Percentiles rank a stretch among this genome's conserved stretches.
Conservation (phyloP, 2,113 vertebrate species). For the Cygnus atratus region DNA sequence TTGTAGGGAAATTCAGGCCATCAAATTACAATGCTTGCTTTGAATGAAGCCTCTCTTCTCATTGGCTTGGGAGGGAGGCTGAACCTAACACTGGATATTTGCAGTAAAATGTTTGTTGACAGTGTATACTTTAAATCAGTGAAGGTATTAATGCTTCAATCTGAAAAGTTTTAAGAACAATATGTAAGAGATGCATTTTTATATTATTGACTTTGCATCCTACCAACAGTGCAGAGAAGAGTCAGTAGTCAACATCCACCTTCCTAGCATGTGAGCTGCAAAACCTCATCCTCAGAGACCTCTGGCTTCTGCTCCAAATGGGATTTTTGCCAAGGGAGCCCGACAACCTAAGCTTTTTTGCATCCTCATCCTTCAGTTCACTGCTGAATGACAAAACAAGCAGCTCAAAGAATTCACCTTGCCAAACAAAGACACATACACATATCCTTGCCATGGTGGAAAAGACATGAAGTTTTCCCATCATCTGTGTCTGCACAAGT, state of each 20-base stretch:
- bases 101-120: fast-evolving
- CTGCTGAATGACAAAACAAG: neutral
- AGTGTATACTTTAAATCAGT: neutral
- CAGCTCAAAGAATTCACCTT: neutral
- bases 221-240: neutral
- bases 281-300: neutral
- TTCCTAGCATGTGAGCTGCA: neutral
- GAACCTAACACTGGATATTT: neutral
- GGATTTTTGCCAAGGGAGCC: neutral
- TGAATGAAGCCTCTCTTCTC: neutral
- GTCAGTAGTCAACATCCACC: neutral
- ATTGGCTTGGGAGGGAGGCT: neutral
- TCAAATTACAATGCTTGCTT: neutral
- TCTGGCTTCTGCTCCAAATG: neutral
- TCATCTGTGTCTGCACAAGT: neutral
- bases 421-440: neutral
- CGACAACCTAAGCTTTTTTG: neutral
- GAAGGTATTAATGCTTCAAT: neutral
- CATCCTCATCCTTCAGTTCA: neutral
- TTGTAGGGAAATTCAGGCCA: neutral
- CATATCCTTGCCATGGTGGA: neutral
- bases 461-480: neutral
- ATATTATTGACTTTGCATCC: neutral
- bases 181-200: neutral
- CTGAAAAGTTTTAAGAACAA: neutral